Conservation (phyloP, 2,113 vertebrate species). For the Mus pahari region DNA sequence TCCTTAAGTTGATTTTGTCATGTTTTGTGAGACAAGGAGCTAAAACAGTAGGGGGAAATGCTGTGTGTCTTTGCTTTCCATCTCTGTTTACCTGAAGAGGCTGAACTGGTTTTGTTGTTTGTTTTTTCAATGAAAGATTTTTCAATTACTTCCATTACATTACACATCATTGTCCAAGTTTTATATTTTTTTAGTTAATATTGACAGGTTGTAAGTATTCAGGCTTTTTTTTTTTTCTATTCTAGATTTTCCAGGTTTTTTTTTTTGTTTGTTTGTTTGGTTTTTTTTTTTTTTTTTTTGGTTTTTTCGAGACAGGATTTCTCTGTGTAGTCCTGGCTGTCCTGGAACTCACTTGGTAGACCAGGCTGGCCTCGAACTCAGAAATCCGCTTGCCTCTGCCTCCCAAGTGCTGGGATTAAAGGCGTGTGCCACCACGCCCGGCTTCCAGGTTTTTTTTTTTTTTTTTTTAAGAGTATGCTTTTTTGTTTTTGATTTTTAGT, state of each 20-base stretch:
- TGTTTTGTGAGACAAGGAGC: background rate
- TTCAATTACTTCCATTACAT: background rate
- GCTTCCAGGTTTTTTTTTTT: background rate
- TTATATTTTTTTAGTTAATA: background rate
- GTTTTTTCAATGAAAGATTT: background rate
- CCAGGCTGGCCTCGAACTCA: too few species aligned
- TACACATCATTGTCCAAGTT: background rate
- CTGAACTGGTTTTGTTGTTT: background rate
- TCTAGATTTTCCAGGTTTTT: background rate
- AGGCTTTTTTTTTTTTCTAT: background rate
- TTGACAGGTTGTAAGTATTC: background rate
- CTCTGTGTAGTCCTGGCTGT: too few species aligned
- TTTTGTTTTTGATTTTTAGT: background rate
- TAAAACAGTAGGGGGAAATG: background rate
- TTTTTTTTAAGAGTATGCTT: background rate
- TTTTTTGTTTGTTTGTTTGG: background rate
- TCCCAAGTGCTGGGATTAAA: too few species aligned
- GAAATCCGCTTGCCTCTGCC: too few species aligned
- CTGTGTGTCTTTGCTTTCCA: too few species aligned
- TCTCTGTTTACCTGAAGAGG: too few species aligned
- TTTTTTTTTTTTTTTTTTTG: background rate
- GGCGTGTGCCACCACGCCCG: too few species aligned
- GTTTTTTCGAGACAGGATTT: too few species aligned
- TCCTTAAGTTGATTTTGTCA: background rate
- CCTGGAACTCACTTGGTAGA: too few species aligned